Evolutionary conservation across 2,113 vertebrate genomes (phyloP).

Genomic region (Lathamus discolor): DNA sequence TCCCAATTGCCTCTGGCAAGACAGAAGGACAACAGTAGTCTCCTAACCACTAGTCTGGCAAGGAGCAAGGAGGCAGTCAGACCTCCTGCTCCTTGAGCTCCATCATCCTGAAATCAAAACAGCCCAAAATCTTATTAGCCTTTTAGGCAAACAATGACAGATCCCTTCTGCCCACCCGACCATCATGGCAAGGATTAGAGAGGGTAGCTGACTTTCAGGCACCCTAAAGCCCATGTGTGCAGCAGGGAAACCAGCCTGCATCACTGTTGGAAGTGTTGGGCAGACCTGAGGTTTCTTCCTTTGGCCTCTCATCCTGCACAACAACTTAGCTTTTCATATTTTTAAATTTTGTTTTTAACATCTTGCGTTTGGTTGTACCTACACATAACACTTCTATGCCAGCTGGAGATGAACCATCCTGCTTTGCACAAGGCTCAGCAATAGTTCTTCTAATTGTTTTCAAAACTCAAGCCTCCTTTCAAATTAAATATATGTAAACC

Average conservation of each 20-base stretch:
- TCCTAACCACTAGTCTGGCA: not conserved
- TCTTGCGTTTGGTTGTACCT: not conserved
- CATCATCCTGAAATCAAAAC: not conserved
- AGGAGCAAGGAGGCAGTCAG: not conserved
- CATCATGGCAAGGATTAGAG: not conserved
- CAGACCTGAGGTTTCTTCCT: not conserved
- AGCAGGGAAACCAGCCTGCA: not conserved
- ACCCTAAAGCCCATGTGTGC: fast-evolving
- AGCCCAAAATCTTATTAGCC: fast-evolving
- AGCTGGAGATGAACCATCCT: not conserved
- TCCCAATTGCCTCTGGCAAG: not conserved
- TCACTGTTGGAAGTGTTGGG: not conserved
- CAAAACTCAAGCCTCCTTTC: not conserved
- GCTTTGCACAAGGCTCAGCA: not conserved
- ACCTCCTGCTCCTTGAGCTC: not conserved
- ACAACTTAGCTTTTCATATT: not conserved
- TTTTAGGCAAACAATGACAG: not conserved
- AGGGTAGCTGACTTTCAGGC: not conserved
- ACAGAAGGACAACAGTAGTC: not conserved
- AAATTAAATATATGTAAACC: not conserved
- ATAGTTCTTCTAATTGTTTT: not conserved
- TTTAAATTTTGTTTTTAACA: not conserved
- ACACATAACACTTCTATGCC: not conserved
- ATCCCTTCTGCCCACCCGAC: not conserved
- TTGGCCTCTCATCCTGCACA: not conserved